Base-by-base conservation (phyloP, 2,888 invertebrate species). In the Rhingia campestris region DNA sequence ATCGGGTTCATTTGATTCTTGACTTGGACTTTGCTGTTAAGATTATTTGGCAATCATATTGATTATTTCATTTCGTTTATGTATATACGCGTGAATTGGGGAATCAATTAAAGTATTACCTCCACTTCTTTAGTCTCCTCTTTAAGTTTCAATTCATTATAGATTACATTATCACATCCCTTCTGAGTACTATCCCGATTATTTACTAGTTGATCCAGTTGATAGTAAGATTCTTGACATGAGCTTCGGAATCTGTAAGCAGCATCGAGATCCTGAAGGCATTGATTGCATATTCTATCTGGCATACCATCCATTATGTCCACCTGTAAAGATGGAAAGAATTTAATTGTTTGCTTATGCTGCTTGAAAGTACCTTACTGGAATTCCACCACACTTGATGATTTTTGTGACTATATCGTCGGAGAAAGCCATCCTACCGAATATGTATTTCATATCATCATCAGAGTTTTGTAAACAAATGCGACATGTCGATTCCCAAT, bases 231-330 rank as follows among this genome's bases (percentile, higher is more conserved):
- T 56, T 47, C 39, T 3, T 82, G 82, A 4, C 82, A 82, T 7
- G 47, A n/a, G 6, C 30, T 73, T 4, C 88, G 86, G 3, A 89
- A 84, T 14, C 81, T 88, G 0, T 87, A 59, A 2, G 89, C 87
- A 14, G 88, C 81, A 0, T 87, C 86, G 0, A 89, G 66, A n/a
- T 88, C 73, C 14, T 86, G 14, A 0, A 86, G 85, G 12, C 88
- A 89, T n/a, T 86, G 87, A 14, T 81, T 81, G 67, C 89, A 89
- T 43, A 90, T 90, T 53, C 75, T 86, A 58, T 88, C 87, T 0
- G 88, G 87, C 61, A 87, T 75, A 2, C 74, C 56, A 14, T 75
- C 73, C 35, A 67, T 63, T 4, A 86, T 51, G 4, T 79, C 81
- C 1, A 89, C 41, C 89, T 89, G 41, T 3, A 61, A 69, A 22